Conservation (phyloP, 2,113 vertebrate genomes). For the Penelope pileata region DNA sequence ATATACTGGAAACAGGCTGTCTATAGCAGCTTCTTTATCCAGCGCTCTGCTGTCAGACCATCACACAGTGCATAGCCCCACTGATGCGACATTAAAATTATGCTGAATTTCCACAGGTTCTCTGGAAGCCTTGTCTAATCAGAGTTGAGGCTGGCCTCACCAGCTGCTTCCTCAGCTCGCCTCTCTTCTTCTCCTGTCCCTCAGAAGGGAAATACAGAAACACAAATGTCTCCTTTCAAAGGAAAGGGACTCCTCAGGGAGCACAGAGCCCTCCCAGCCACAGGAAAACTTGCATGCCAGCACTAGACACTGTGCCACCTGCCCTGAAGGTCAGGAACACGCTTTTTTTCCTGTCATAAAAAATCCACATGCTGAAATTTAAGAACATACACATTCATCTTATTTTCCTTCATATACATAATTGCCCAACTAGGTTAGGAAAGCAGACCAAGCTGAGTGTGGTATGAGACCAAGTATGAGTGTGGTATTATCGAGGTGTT, state of each 20-base stretch:
- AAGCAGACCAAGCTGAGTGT: rapidly evolving
- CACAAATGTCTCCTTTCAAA: not conserved
- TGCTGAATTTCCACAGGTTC: not conserved
- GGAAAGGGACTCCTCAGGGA: not conserved
- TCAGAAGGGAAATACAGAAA: not conserved
- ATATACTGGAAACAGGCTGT: not conserved
- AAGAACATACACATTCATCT: not conserved
- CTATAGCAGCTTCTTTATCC: not conserved
- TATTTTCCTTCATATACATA: not conserved
- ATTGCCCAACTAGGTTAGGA: not conserved
- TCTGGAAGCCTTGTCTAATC: not conserved
- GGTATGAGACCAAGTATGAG: too few species aligned
- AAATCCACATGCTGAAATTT: not conserved
- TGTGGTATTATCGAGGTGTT: not conserved
- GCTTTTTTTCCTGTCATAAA: not conserved
- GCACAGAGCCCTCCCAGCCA: not conserved
- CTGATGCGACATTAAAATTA: not conserved
- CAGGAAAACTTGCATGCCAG: not conserved
- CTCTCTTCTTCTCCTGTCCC: not conserved
- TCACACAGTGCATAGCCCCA: not conserved
- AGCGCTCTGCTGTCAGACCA: not conserved
- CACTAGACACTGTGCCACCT: not conserved
- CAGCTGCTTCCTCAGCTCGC: rapidly evolving
- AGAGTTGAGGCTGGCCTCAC: not conserved
- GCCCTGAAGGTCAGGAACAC: not conserved